These are phyloP conservation scores for Lepas anatifera DNA, from an alignment of 2,888 invertebrate genomes.

Conservation along the genomic window DNA sequence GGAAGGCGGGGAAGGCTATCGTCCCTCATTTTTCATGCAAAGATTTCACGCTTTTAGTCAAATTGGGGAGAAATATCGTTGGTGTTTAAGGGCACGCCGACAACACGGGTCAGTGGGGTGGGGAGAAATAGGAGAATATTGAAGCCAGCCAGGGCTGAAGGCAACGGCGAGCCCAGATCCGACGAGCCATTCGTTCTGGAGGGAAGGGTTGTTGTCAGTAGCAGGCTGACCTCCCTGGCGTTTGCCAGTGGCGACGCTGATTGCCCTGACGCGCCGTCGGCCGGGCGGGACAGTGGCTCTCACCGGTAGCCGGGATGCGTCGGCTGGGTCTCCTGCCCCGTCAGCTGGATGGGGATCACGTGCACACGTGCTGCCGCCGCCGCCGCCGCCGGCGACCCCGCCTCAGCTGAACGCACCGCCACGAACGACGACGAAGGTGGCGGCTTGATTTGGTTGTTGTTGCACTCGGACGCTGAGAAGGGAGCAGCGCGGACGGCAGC, in stretches of 20 bases:
- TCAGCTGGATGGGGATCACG: neutral
- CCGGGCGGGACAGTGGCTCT: neutral
- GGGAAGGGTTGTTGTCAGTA: constrained; percentile 19
- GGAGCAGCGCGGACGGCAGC: neutral
- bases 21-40: no score
- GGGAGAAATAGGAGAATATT: no score
- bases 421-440: neutral
- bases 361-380: constrained; percentile 1
- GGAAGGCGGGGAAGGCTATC: no score
- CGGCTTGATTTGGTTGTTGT: constrained; percentile 3
- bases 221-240: constrained; percentile 25
- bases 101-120: no score
- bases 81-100: no score
- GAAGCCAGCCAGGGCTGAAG: no score
- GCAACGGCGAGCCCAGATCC: no score
- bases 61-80: no score
- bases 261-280: constrained; percentile 10
- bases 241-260: constrained; percentile 22
- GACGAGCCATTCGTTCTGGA: constrained; percentile 19
- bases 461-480: constrained; percentile 3
- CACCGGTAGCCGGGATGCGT: no score
- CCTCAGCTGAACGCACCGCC: neutral
- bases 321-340: neutral
- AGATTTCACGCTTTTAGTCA: no score
- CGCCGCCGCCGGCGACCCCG: neutral